These are phyloP conservation scores for Rapana venosa DNA, from an alignment of 2,888 invertebrate genomes.

Conservation along the genomic window DNA sequence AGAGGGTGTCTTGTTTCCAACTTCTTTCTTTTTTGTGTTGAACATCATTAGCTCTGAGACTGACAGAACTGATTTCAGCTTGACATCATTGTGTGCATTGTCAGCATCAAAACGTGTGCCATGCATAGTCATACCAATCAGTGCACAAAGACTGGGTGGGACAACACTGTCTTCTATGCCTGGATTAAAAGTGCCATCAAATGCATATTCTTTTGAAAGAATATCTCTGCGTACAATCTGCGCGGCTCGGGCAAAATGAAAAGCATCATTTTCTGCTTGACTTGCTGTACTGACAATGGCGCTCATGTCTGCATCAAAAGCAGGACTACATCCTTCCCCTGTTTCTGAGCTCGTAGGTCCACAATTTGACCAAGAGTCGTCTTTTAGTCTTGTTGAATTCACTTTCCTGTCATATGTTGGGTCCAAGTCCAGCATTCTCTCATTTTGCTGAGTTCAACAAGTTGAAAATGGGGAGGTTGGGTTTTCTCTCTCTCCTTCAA, in stretches of 20 bases:
- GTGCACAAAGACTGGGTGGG: not conserved
- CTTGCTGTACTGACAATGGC: not conserved
- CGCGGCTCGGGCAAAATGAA: not conserved
- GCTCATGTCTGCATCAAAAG: not conserved
- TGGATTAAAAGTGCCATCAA: not conserved
- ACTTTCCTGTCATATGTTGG: not conserved
- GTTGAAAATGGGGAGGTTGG: not conserved
- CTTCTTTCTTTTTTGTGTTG: too few species aligned
- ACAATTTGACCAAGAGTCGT: not conserved
- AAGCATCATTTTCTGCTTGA: not conserved
- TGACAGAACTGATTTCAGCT: too few species aligned
- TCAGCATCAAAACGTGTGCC: not conserved
- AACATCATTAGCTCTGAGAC: too few species aligned
- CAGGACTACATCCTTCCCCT: not conserved
- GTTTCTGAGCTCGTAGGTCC: not conserved
- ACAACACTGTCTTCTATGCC: not conserved
- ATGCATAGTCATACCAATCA: not conserved
- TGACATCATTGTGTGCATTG: too few species aligned
- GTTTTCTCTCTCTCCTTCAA: not conserved
- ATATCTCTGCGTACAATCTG: not conserved
- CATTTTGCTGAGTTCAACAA: not conserved
- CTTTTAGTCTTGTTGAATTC: not conserved
- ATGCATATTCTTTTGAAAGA: not conserved
- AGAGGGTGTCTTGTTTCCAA: too few species aligned
- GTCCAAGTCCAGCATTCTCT: not conserved